A percentile compares a stretch with the other conserved stretches of the same genome.
Evolutionary conservation across 2,888 invertebrate species (phyloP).

Genomic region (Acheta domesticus): DNA sequence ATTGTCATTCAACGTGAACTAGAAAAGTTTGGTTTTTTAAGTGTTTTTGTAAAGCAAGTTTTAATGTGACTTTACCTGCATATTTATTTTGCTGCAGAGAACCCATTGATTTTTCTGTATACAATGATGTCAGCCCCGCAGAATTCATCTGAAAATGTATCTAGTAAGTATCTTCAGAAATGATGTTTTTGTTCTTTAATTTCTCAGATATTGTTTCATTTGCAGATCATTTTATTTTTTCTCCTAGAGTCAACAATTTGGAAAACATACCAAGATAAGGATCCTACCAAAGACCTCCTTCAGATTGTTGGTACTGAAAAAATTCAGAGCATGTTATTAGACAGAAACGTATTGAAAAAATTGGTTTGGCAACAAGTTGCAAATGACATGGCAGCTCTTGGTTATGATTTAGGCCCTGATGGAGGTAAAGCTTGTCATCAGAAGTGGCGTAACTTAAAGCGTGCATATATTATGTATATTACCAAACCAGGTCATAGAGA

Average conservation of each 20-base stretch:
- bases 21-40: no score
- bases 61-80: no score
- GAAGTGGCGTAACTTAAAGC: slow-evolving; percentile 25
- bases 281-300: slow-evolving; percentile 23
- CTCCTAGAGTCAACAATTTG: slow-evolving; percentile 22
- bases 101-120: no score
- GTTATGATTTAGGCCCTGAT: slow-evolving; percentile 26
- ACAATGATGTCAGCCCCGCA: not conserved
- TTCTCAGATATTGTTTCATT: not conserved
- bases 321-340: slow-evolving; percentile 25
- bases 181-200: not conserved
- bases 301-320: slow-evolving; percentile 25
- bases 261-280: slow-evolving; percentile 24
- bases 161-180: not conserved
- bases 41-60: no score
- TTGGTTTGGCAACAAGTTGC: slow-evolving; percentile 24
- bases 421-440: slow-evolving; percentile 25
- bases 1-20: no score
- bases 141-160: not conserved
- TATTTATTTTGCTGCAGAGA: no score
- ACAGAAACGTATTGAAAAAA: slow-evolving; percentile 26
- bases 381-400: not conserved
- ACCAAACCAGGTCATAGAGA: slow-evolving; percentile 24
- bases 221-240: no score
- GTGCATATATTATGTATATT: slow-evolving; percentile 26